phyloP scores from a whole-genome alignment of 2,888 invertebrate genomes.

The Teleiodes luculella region DNA sequence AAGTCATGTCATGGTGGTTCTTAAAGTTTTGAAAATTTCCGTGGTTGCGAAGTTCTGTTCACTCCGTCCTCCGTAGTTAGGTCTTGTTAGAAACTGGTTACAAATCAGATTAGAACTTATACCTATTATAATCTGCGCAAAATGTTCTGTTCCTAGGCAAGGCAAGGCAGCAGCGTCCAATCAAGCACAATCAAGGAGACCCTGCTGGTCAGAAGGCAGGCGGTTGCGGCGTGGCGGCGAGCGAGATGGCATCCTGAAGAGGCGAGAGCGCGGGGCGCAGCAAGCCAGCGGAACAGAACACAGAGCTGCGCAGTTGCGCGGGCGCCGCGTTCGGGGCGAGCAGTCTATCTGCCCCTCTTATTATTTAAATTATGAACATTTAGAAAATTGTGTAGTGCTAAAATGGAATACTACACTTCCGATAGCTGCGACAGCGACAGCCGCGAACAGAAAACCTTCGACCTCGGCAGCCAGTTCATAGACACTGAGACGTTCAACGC shows the following conservation, averaged over 20 bases:
- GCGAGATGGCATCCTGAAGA: background rate
- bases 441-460: constrained; percentile 83
- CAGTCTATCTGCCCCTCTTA: constrained; percentile 17
- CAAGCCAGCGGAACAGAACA: background rate
- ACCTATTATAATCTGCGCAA: background rate
- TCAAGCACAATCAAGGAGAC: constrained; percentile 12
- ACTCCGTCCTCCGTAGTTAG: too few relatives aligned
- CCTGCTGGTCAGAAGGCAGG: too few relatives aligned
- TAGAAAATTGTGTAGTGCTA: constrained; percentile 5
- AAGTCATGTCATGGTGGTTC: too few relatives aligned
- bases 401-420: constrained; percentile 90
- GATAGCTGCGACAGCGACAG: constrained; percentile 90
- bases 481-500: constrained; percentile 77
- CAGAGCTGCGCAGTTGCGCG: constrained; percentile 64
- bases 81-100: too few relatives aligned
- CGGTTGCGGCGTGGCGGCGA: background rate
- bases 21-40: too few relatives aligned
- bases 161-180: background rate
- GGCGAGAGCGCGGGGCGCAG: background rate
- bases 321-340: constrained; percentile 51
- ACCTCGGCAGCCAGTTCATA: constrained; percentile 76
- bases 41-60: too few relatives aligned
- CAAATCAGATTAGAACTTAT: too few relatives aligned
- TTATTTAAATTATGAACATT: background rate
- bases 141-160: background rate